Evolutionary conservation across 1,140 invertebrate genomes (phyloP).

Genomic region (Drosophila asahinai): DNA sequence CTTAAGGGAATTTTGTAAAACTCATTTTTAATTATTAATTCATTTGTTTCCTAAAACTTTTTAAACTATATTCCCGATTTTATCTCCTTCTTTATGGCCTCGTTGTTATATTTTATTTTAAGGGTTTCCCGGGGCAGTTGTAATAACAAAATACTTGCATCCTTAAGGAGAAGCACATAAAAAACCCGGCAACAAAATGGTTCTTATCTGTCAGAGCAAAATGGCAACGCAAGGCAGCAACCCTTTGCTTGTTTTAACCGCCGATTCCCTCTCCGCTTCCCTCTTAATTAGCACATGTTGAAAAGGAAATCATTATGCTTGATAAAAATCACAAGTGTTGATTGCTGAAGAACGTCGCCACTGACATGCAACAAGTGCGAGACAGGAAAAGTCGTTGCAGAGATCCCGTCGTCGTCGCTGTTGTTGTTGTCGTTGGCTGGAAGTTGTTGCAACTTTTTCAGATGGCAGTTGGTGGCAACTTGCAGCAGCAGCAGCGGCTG

Average conservation of each 20-base stretch:
- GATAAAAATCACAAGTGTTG: constrained; percentile 83
- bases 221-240: constrained; percentile 19
- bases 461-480: constrained; percentile 52
- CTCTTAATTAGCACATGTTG: constrained; percentile 81
- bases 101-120: background rate
- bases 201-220: constrained; percentile 6
- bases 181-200: background rate
- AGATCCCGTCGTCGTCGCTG: constrained; percentile 36
- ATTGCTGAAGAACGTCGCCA: constrained; percentile 66
- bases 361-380: constrained; percentile 72
- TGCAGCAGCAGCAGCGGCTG: constrained; percentile 31
- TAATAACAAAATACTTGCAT: background rate
- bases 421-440: constrained; percentile 33
- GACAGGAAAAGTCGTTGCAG: constrained; percentile 76
- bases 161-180: background rate
- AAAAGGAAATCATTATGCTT: constrained; percentile 83
- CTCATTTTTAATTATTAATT: background rate
- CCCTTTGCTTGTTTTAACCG: constrained; percentile 27
- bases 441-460: constrained; percentile 42
- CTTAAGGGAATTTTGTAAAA: background rate
- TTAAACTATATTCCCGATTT: background rate
- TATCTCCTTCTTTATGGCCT: background rate
- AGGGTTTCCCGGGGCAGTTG: background rate
- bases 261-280: constrained; percentile 17
- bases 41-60: background rate